Conservation (phyloP, 1,140 invertebrate species). For the Meloidogyne chitwoodi region DNA sequence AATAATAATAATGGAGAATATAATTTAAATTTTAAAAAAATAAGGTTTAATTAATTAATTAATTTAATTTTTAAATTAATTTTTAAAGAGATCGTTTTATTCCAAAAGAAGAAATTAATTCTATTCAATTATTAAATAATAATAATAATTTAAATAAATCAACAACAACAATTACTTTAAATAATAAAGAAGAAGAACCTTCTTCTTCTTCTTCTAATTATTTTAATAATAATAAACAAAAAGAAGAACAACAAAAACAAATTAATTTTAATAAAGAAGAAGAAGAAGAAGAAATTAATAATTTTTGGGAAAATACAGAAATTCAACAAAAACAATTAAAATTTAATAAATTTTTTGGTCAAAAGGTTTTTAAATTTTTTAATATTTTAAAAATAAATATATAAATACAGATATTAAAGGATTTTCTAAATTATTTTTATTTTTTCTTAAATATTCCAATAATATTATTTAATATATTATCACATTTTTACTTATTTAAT, state of each 20-base stretch:
- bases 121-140: too few species aligned
- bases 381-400: too few species aligned
- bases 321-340: neutral
- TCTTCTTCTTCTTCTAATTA: neutral
- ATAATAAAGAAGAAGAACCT: neutral
- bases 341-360: neutral
- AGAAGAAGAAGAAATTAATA: neutral
- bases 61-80: neutral
- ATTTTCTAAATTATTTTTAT: too few species aligned
- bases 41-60: neutral
- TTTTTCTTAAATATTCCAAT: too few species aligned
- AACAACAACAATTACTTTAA: neutral
- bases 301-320: neutral
- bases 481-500: too few species aligned
- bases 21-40: neutral
- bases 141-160: neutral
- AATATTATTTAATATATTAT: too few species aligned
- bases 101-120: neutral
- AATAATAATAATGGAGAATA: neutral
- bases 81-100: neutral
- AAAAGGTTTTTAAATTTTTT: neutral
- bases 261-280: neutral
- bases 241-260: neutral
- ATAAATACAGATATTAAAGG: too few species aligned
- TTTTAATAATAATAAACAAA: neutral